Evolutionary conservation across 2,797 vertebrate species (phyloP), one percentile per base, ranked within the genome.

Genomic region (Trematomus bernacchii): DNA sequence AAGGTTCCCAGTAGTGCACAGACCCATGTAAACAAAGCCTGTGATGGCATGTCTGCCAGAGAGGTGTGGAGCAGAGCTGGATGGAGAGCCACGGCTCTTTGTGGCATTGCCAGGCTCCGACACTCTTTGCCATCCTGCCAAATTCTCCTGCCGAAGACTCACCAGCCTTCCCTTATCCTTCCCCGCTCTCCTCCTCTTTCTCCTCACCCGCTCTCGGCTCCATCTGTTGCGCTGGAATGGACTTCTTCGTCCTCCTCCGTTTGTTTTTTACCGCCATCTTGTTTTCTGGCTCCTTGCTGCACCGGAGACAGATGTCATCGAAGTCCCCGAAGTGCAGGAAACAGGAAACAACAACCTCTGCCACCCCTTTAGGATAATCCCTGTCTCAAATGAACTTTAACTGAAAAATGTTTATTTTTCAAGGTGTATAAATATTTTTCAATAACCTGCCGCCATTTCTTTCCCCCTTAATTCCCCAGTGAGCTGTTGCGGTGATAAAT

Each of bases 391-490:
- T 21, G 0, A 89, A 91, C 79, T 91, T 84, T 90, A 92, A 93
- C 91, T 88, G 91, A 91, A 93, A 92, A 92, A 84, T 91, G 93
- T 94, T 94, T 93, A 93, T 91, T 92, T 89, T 52, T 79, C 76
- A 71, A 62, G 76, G 77, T 63, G 77, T 79, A 69, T 89, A 87
- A 89, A 90, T 90, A 84, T 77, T 91, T 93, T 92, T 93, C 93
- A 92, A 92, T 93, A 91, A 93, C 82, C 82, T 79, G 84, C 75
- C 86, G 71, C 69, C 67, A 70, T 88, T 84, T 85, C 40, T 53
- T 50, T 44, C 13, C 44, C 30, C 58, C 37, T 80, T 93, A 91
- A 90, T 89, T 90, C 88, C 79, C 60, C 78, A 71, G 71, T 89
- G 80, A 89, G 87, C 78, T 9, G 82, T 63, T 46, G 76, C 2